Evolutionary conservation across 1,140 invertebrate genomes (phyloP), one percentile per base, ranked within the genome.

Genomic region (Trinorchestia longiramus): DNA sequence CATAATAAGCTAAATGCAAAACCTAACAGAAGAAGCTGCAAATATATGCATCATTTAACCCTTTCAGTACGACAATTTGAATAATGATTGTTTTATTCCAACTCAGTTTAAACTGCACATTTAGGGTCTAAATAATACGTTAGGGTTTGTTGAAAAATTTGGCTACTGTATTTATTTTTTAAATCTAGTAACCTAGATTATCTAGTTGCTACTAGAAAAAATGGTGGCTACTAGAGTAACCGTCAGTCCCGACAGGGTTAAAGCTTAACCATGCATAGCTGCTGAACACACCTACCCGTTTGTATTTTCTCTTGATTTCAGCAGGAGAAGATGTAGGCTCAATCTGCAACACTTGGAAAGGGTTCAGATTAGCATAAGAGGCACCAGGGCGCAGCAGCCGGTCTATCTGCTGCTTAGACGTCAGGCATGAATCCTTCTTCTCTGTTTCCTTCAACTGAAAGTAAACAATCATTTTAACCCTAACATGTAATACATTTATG

Each of bases 291-390:
- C 97, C 97, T 97, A 98, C 98, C 97, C 99, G 98, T 97, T 99
- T 98, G 97, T 99, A 99, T 97, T 99, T 99, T 97, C 99, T 99
- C 97, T 99, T 99, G 44, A 99, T 98, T 97, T 99, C 99, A 97
- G 99, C 99, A 87, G 99, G 97, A 53, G 98, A 97, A 44, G 98
- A 98, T 96, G 99, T 98, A 53, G 99, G 99, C 97, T 99, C 99
- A 96, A 99, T 98, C 97, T 99, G 99, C 77, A 99, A 97, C 53
- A 99, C 99, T 98, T 99, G 99, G 97, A 99, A 99, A 28, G 99
- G 99, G 97, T 99, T 99, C 96, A 99, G 98, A 98, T 99, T 99
- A 97, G 99, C 99, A 97, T 99, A 99, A 19, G 99, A 99, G 0
- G 99, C 99, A 42, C 99, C 99, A 95, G 99, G 99, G 97, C 99